A percentile compares a stretch with the other conserved stretches of the same genome.
Evolutionary conservation across 1,140 invertebrate species (phyloP).

Genomic region (Chironomus tepperi): DNA sequence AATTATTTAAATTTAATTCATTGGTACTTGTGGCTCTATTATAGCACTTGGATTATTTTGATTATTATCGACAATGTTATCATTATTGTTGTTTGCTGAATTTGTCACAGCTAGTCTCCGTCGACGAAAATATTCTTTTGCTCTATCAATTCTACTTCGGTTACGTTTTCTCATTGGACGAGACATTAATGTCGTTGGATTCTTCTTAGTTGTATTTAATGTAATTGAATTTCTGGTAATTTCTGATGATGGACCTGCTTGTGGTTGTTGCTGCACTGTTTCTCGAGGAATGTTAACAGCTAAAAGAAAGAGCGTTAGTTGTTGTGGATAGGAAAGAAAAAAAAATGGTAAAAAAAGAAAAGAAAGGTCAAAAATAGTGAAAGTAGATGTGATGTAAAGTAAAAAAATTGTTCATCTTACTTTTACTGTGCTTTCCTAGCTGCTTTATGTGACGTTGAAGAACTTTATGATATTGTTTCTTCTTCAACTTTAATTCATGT

Average conservation of each 20-base stretch:
- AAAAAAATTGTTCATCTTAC: neutral
- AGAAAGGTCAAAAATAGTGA: neutral
- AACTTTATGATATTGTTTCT: neutral
- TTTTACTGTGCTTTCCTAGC: neutral
- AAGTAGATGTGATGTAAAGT: neutral
- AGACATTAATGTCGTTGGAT: neutral
- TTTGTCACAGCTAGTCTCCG: neutral
- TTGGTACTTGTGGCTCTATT: neutral
- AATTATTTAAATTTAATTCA: neutral
- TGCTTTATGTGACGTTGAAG: neutral
- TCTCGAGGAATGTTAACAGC: neutral
- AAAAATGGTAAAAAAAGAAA: too few species aligned
- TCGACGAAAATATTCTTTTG: neutral
- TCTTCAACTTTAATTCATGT: slow-evolving; percentile 1
- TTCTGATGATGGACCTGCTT: neutral
- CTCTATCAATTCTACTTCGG: neutral
- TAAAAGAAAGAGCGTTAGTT: neutral
- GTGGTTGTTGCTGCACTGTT: neutral
- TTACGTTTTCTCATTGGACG: neutral
- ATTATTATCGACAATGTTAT: neutral
- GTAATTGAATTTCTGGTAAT: neutral
- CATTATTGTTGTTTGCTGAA: neutral
- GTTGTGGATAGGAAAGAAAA: too few species aligned
- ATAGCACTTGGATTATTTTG: neutral
- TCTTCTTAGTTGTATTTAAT: neutral